Conservation (phyloP, 2,113 vertebrate genomes). For the Neogobius melanostomus region DNA sequence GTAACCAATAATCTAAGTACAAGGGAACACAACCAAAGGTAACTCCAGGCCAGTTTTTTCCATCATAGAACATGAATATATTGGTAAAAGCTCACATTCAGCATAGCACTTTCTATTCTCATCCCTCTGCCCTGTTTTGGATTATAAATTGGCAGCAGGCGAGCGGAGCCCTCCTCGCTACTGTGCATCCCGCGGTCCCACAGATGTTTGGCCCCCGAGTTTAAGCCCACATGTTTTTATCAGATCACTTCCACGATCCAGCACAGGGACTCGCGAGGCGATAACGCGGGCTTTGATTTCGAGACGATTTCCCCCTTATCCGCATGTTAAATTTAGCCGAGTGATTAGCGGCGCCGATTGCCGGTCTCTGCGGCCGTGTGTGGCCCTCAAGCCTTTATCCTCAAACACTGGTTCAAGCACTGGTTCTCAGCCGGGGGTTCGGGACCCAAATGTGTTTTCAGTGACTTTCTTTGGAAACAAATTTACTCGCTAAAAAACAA, state of each 20-base stretch:
- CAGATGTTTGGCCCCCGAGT: conserved; percentile 59
- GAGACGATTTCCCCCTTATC: conserved; percentile 52
- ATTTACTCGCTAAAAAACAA: too few relatives aligned
- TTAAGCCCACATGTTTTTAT: conserved; percentile 70
- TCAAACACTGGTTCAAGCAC: too few relatives aligned
- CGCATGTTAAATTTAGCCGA: conserved; percentile 71
- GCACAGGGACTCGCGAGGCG: conserved; percentile 51
- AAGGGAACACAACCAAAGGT: too few relatives aligned
- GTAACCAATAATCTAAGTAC: too few relatives aligned
- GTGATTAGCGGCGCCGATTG: conserved; percentile 65
- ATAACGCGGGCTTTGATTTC: conserved; percentile 71
- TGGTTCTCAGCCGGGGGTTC: too few relatives aligned
- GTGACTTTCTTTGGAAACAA: too few relatives aligned
- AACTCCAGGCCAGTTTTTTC: too few relatives aligned
- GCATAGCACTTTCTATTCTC: too few relatives aligned
- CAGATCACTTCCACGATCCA: conserved; percentile 69
- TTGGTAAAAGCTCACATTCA: too few relatives aligned
- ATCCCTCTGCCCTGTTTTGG: conserved; percentile 36
- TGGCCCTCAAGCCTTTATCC: too few relatives aligned
- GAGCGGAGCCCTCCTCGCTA: conserved; percentile 52
- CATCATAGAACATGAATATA: too few relatives aligned
- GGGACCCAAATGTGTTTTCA: too few relatives aligned
- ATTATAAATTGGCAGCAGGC: conserved; percentile 50
- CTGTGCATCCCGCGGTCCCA: conserved; percentile 62
- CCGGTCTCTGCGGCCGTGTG: conserved; percentile 42